phyloP scores from a whole-genome alignment of 2,797 vertebrate species.

The Mormyrus hasselquistii region DNA sequence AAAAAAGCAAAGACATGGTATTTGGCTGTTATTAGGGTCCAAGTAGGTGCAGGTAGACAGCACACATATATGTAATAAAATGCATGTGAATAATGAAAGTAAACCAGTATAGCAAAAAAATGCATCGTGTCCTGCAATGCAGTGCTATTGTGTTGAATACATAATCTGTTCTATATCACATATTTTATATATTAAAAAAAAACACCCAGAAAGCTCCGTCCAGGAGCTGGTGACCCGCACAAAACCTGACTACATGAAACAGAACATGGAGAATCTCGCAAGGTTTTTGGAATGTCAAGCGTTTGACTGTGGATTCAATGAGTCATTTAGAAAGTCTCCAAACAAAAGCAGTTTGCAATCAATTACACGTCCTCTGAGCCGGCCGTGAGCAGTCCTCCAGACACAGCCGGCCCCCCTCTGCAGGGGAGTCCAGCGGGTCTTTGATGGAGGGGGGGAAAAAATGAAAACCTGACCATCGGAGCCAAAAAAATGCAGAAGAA shows the following conservation, averaged over 20 bases:
- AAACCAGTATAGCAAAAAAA: background rate
- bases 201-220: background rate
- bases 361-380: constrained; percentile 34
- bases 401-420: constrained; percentile 47
- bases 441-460: constrained; percentile 29
- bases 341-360: constrained; percentile 28
- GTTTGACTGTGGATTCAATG: constrained; percentile 30
- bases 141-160: background rate
- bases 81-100: background rate
- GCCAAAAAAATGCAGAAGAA: constrained; percentile 37
- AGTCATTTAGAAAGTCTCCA: constrained; percentile 54
- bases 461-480: constrained; percentile 42
- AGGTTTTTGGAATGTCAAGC: constrained; percentile 31
- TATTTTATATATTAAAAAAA: background rate
- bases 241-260: background rate
- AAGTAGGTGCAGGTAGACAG: background rate
- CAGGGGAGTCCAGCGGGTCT: constrained; percentile 35
- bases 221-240: background rate
- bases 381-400: background rate
- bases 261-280: constrained; percentile 34
- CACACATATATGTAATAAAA: background rate
- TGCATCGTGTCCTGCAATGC: background rate
- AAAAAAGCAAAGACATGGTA: background rate
- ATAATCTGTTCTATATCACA: background rate
- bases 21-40: background rate